phyloP scores from a whole-genome alignment of 2,888 invertebrate genomes.

The Pedicia rivosa region DNA sequence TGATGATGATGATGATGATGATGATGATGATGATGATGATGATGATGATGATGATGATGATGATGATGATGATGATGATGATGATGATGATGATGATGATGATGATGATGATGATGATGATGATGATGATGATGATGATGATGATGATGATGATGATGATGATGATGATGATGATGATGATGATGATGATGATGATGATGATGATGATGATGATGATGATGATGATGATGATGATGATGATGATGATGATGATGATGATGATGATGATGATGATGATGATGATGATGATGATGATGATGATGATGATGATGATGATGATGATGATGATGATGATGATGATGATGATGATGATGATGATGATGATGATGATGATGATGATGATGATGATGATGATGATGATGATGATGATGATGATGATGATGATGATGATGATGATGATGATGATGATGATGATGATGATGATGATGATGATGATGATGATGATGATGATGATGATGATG shows the following conservation, averaged over 20 bases:
- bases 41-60: neutral
- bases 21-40: slow-evolving; percentile 1
- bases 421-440: slow-evolving; percentile 1
- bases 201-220: slow-evolving; percentile 1
- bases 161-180: neutral
- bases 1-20: slow-evolving; percentile 1
- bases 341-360: neutral
- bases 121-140: slow-evolving; percentile 1
- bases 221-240: neutral
- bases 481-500: slow-evolving; percentile 1
- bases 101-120: neutral
- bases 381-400: slow-evolving; percentile 1
- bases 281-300: neutral
- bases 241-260: slow-evolving; percentile 1
- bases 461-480: neutral
- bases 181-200: slow-evolving; percentile 1
- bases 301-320: slow-evolving; percentile 1
- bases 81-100: slow-evolving; percentile 1
- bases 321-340: slow-evolving; percentile 1
- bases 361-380: slow-evolving; percentile 1
- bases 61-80: slow-evolving; percentile 1
- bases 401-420: neutral
- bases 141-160: slow-evolving; percentile 1
- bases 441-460: slow-evolving; percentile 1
- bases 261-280: slow-evolving; percentile 1